Conservation (phyloP, 2,113 vertebrate genomes). For the Camarhynchus parvulus region DNA sequence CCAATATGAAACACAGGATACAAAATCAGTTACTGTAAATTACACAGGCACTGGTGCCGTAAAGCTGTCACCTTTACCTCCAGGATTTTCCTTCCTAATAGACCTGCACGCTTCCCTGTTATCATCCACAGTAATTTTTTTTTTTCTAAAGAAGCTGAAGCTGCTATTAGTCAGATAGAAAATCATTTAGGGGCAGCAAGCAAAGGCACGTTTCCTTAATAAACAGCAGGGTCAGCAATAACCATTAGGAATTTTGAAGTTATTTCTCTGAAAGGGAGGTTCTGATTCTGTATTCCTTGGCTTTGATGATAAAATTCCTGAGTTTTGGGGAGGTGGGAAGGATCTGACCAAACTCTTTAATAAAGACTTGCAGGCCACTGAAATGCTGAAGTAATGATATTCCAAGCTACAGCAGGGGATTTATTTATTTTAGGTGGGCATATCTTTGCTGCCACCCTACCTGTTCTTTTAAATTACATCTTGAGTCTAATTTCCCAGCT, state of each 20-base stretch:
- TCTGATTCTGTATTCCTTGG: background rate
- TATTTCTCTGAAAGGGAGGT: background rate
- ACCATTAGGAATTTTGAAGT: background rate
- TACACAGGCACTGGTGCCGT: conserved; percentile 59
- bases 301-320: background rate
- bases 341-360: background rate
- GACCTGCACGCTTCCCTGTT: conserved; percentile 48
- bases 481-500: background rate
- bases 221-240: background rate
- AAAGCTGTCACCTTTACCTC: conserved; percentile 77
- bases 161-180: conserved; percentile 58
- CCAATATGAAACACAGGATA: conserved; percentile 66
- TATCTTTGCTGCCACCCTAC: background rate
- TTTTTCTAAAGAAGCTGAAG: conserved; percentile 45
- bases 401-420: background rate
- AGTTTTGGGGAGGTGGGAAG: background rate
- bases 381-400: background rate
- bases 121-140: conserved; percentile 55
- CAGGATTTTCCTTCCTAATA: conserved; percentile 75
- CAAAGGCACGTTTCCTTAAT: background rate
- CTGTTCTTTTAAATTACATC: background rate
- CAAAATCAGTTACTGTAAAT: conserved; percentile 84
- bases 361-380: too few relatives aligned
- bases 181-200: conserved; percentile 27
- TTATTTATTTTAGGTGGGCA: background rate